phyloP scores from a whole-genome alignment of 2,888 invertebrate species.

The Erebia palarica region DNA sequence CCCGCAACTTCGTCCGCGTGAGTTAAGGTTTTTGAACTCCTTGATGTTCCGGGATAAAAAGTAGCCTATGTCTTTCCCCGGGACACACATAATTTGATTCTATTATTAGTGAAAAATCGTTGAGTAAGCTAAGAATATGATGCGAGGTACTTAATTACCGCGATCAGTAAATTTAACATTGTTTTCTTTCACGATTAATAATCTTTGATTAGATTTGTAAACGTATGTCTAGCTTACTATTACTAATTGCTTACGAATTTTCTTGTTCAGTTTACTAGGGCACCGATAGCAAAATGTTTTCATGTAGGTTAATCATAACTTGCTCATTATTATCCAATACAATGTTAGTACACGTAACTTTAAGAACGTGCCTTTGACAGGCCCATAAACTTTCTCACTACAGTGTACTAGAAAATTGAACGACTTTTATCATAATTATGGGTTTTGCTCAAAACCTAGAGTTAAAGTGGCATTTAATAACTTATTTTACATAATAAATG shows the following conservation, averaged over 20 bases:
- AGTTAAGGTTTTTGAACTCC: too few species aligned
- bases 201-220: too few species aligned
- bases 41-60: too few species aligned
- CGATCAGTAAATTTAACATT: too few species aligned
- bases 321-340: neutral
- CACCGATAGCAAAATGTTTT: constrained; percentile 14
- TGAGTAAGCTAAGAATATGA: too few species aligned
- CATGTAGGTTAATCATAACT: constrained; percentile 20
- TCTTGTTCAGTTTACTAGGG: neutral
- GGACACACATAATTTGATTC: too few species aligned
- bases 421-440: constrained; percentile 9
- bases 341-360: constrained; percentile 15
- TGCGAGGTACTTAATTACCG: too few species aligned
- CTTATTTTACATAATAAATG: constrained; percentile 1
- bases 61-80: too few species aligned
- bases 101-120: too few species aligned
- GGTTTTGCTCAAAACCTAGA: neutral
- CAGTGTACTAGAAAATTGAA: neutral
- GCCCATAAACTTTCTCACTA: constrained; percentile 22
- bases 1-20: too few species aligned
- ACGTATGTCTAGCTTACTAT: too few species aligned
- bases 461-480: neutral
- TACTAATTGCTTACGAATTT: neutral
- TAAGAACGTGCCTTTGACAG: constrained; percentile 21
- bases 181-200: too few species aligned